Evolutionary conservation across 1,140 invertebrate genomes (phyloP), one percentile per base, ranked within the genome.

Genomic region (Portunus trituberculatus): DNA sequence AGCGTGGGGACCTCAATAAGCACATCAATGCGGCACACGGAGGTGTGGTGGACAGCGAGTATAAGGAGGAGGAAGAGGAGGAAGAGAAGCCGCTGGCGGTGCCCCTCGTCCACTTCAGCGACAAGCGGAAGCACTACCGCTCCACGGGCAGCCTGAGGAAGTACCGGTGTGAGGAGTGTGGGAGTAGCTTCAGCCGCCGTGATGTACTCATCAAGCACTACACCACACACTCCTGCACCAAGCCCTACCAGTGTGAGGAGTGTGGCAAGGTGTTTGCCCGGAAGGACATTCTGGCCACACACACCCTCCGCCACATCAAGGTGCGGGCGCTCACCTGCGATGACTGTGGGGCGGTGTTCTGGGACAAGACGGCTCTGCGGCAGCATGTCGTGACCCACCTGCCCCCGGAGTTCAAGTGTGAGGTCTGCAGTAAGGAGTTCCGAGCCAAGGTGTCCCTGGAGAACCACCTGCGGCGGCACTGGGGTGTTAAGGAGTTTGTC

Each of bases 401-500:
- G 25, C 88, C 45, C 32, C n/a, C 32, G n/a, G n/a, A 46, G 12
- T 46, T 46, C 45, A 90, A 46, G 20, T 90, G 88, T 46, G 48
- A 90, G 88, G 88, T 20, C 12, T 90, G 88, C 25, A 39, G 88
- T 12, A 90, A 90, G 45, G 88, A 90, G 88, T 90, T 90, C 32
- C 20, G 14, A 7, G 2, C 48, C 14, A 90, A 52, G 39, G 45
- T n/a, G 10, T 46, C 20, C 32, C 45, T 90, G 45, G 16, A 46
- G 45, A 90, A 46, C 88, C 88, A 90, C 45, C 45, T 46, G 32
- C 16, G 16, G 52, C 0, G 2, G 0, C 52, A 59, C 52, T 14
- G 52, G 52, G 16, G 52, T 10, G 52, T 39, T 6, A 59, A 59
- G 52, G 52, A 59, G 52, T 59, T 59, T 59, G 52, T 1, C 16